Conservation (phyloP, 2,888 invertebrate genomes). For the Platycnemis pennipes region DNA sequence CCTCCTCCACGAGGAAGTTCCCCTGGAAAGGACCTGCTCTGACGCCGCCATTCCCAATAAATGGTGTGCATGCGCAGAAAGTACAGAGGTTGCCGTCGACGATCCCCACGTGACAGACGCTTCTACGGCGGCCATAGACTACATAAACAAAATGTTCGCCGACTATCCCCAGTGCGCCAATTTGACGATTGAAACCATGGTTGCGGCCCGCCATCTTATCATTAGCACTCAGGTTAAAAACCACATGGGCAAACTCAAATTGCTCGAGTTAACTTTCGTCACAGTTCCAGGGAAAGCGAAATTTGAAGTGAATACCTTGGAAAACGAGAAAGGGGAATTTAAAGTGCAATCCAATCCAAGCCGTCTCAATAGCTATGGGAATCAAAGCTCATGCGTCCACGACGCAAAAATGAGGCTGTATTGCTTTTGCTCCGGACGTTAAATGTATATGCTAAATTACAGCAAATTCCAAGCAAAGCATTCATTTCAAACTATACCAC, state of each 20-base stretch:
- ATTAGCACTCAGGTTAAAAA: background rate
- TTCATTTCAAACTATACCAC: too few relatives aligned
- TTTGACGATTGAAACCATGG: background rate
- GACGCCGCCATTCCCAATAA: conserved; percentile 2
- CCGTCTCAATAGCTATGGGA: background rate
- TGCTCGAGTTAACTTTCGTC: background rate
- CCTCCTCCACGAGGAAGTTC: background rate
- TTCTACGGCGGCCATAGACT: background rate
- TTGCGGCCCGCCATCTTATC: background rate
- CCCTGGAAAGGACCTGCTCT: background rate
- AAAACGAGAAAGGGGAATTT: background rate
- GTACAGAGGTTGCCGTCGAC: background rate
- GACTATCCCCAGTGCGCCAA: background rate
- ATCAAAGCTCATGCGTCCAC: background rate
- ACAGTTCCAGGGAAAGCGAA: background rate
- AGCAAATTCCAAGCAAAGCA: too few relatives aligned
- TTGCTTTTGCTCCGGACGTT: background rate
- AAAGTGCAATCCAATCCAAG: background rate
- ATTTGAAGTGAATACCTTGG: background rate
- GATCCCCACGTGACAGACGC: background rate
- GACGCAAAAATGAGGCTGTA: background rate
- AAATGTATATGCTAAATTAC: too few relatives aligned
- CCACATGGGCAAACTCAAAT: background rate
- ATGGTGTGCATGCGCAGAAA: background rate
- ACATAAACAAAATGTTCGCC: background rate